Percentiles rank a stretch among this genome's conserved stretches.
phyloP scores from a whole-genome alignment of 2,888 invertebrate genomes.

The Lumbricus terrestris region DNA sequence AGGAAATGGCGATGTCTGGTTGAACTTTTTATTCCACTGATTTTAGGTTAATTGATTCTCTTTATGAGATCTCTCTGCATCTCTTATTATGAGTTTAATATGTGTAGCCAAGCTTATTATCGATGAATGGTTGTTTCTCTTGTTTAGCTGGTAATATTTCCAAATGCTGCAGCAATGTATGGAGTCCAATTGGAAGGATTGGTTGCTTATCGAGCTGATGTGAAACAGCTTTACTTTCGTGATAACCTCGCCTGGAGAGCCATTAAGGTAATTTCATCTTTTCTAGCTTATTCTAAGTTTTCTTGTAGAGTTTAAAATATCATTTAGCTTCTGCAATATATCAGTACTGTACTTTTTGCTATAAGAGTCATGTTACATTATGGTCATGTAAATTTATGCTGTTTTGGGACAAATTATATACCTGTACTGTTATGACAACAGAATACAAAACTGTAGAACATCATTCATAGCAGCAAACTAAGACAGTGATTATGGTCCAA shows the following conservation, averaged over 20 bases:
- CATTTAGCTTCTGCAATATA: neutral
- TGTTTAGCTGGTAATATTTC: constrained; percentile 40
- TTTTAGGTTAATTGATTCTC: no score
- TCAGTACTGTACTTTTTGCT: neutral
- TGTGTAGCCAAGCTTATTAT: neutral
- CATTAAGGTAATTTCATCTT: constrained; percentile 34
- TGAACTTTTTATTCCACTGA: no score
- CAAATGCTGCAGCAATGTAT: constrained; percentile 37
- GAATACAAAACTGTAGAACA: neutral
- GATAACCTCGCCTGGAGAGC: constrained; percentile 40
- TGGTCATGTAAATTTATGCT: neutral
- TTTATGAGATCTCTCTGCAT: neutral
- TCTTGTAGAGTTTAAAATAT: neutral
- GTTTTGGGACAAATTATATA: neutral
- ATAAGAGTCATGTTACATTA: neutral
- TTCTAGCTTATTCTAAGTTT: neutral
- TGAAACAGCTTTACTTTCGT: constrained; percentile 39
- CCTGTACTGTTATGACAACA: no score
- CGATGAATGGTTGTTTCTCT: neutral
- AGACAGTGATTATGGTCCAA: neutral
- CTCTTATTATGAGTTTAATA: neutral
- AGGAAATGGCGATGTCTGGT: no score
- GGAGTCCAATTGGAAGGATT: constrained; percentile 40
- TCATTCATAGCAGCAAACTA: neutral
- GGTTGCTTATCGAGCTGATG: constrained; percentile 40